Conservation (phyloP, 2,797 vertebrate species). For the Enteromius argenteus region DNA sequence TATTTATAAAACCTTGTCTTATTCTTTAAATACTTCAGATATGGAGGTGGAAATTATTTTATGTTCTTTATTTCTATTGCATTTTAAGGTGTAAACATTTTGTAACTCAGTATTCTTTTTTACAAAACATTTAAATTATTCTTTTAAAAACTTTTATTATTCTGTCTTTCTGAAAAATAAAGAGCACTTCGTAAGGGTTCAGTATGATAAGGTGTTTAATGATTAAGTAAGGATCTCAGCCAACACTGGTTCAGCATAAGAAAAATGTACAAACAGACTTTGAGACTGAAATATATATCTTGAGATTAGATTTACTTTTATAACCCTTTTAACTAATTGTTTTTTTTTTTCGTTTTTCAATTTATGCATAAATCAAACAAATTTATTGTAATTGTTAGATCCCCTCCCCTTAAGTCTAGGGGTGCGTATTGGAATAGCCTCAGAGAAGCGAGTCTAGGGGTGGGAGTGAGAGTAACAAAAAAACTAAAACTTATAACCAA, state of each 20-base stretch:
- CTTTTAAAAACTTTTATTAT: background rate
- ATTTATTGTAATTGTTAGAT: background rate
- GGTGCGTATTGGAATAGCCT: too few species aligned
- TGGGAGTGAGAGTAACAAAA: too few species aligned
- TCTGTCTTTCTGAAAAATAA: background rate
- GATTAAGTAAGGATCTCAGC: background rate
- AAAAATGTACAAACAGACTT: background rate
- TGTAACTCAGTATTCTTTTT: background rate
- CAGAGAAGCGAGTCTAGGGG: too few species aligned
- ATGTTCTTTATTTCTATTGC: background rate
- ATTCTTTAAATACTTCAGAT: background rate
- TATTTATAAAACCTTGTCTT: background rate
- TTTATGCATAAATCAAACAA: too few species aligned
- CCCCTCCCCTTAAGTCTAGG: too few species aligned
- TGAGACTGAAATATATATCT: background rate
- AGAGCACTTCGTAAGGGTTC: conserved; percentile 10
- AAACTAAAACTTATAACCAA: too few species aligned
- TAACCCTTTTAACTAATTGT: background rate
- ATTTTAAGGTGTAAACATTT: conserved; percentile 7
- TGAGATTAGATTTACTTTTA: background rate
- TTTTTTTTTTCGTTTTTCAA: background rate
- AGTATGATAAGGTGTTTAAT: background rate
- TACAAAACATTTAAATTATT: background rate
- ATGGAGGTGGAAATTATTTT: background rate
- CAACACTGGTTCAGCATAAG: background rate